Conservation (phyloP, 2,888 invertebrate species). For the Cosmia pyralina region DNA sequence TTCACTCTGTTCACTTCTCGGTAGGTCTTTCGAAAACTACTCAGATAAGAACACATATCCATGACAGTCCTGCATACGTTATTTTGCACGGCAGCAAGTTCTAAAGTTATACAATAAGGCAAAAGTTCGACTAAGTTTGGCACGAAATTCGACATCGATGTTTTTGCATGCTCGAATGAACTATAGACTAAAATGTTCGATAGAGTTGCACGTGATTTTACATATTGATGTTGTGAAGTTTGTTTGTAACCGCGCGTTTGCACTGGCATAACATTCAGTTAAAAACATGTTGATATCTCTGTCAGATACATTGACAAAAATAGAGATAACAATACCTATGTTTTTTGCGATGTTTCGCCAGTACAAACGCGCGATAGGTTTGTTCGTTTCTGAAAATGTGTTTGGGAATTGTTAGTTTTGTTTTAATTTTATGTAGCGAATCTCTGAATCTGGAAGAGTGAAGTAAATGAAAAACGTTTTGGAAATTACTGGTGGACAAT, state of each 20-base stretch:
- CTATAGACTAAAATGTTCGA: constrained; percentile 46
- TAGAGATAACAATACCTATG: too few relatives aligned
- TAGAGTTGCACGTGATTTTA: constrained; percentile 42
- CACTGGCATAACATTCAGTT: too few relatives aligned
- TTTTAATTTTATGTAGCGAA: background rate
- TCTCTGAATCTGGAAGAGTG: background rate
- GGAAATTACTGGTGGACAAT: background rate
- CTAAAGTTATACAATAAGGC: constrained; percentile 79
- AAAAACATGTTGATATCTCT: too few relatives aligned
- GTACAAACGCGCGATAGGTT: too few relatives aligned
- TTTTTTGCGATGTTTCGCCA: too few relatives aligned
- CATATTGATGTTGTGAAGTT: constrained; percentile 27
- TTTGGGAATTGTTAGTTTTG: background rate
- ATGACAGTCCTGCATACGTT: constrained; percentile 12
- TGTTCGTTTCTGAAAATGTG: background rate
- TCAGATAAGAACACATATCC: constrained; percentile 1
- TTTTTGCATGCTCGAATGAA: constrained; percentile 52
- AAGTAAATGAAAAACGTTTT: background rate
- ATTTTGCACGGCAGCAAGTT: constrained; percentile 21
- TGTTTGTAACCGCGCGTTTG: too few relatives aligned
- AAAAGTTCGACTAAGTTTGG: constrained; percentile 70
- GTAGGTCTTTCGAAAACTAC: background rate
- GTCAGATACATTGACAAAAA: too few relatives aligned
- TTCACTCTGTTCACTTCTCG: background rate
- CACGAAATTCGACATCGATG: constrained; percentile 54